These are phyloP conservation scores for Cerceris rybyensis DNA, from an alignment of 2,888 invertebrate species.

Conservation along the genomic window DNA sequence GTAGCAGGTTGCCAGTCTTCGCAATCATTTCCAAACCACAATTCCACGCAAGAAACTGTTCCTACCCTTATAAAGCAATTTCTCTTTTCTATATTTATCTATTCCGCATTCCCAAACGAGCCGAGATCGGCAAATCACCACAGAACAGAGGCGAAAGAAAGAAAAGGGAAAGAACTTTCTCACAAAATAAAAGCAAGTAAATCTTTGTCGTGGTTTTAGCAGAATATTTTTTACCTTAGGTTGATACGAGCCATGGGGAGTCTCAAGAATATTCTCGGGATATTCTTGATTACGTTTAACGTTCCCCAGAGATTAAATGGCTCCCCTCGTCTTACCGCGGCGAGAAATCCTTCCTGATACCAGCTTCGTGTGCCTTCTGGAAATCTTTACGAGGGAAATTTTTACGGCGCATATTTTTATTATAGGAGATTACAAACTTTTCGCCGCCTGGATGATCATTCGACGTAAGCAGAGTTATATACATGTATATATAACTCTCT, in stretches of 20 bases:
- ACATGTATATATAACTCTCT: not conserved
- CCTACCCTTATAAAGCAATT: too few relatives aligned
- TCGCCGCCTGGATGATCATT: not conserved
- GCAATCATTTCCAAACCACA: too few relatives aligned
- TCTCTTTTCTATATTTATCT: too few relatives aligned
- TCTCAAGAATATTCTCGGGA: constrained; percentile 14
- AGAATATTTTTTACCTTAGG: constrained; percentile 48
- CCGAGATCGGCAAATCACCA: too few relatives aligned
- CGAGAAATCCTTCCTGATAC: not conserved
- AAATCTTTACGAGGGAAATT: constrained; percentile 14
- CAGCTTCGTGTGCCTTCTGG: not conserved
- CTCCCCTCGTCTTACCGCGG: not conserved
- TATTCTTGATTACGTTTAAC: not conserved
- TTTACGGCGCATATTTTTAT: constrained; percentile 12
- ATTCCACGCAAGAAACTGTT: too few relatives aligned
- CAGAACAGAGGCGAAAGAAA: too few relatives aligned
- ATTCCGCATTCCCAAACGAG: too few relatives aligned
- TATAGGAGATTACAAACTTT: constrained; percentile 9
- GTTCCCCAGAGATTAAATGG: not conserved
- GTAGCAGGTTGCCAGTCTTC: too few relatives aligned
- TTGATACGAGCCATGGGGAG: constrained; percentile 8
- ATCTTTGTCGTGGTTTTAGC: constrained; percentile 2
- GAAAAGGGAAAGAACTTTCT: too few relatives aligned
- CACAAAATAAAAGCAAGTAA: too few relatives aligned
- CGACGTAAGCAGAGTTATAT: constrained; percentile 12